A percentile compares a stretch with the other conserved stretches of the same genome.
Conservation (phyloP, 2,113 vertebrate genomes). For the Syngnathus floridae region DNA sequence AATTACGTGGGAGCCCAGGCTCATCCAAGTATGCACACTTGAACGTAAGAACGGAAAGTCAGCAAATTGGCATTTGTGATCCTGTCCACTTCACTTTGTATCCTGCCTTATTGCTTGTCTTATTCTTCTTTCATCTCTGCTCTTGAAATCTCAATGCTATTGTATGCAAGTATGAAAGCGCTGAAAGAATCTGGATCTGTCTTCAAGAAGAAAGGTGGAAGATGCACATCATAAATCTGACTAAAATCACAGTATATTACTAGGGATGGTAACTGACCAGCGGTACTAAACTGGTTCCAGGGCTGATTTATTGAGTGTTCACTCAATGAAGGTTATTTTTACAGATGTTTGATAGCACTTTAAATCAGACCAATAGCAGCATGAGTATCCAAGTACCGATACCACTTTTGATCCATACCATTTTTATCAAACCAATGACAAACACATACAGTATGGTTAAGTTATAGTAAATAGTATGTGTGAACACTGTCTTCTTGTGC, state of each 20-base stretch:
- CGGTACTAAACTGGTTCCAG: neutral
- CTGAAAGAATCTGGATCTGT: neutral
- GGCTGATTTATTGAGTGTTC: no score
- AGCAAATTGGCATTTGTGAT: slow-evolving; percentile 6
- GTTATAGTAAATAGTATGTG: neutral
- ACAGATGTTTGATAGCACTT: no score
- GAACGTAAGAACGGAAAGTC: slow-evolving; percentile 10
- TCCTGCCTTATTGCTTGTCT: neutral
- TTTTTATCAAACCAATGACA: no score
- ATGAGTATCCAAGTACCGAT: no score
- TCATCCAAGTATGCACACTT: neutral
- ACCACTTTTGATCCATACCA: no score
- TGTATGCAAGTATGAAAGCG: neutral
- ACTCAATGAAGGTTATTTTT: no score
- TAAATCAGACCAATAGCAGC: no score
- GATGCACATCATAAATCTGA: slow-evolving; percentile 21
- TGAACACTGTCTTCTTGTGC: neutral
- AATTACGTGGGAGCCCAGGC: slow-evolving; percentile 22
- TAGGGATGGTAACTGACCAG: neutral
- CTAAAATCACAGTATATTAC: slow-evolving; percentile 14
- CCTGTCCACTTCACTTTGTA: slow-evolving; percentile 17
- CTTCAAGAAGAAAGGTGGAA: neutral
- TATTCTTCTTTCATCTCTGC: slow-evolving; percentile 13
- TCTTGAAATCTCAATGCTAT: neutral
- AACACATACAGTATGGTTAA: no score